phyloP scores from a whole-genome alignment of 2,797 vertebrate species.

The Peromyscus attwateri region DNA sequence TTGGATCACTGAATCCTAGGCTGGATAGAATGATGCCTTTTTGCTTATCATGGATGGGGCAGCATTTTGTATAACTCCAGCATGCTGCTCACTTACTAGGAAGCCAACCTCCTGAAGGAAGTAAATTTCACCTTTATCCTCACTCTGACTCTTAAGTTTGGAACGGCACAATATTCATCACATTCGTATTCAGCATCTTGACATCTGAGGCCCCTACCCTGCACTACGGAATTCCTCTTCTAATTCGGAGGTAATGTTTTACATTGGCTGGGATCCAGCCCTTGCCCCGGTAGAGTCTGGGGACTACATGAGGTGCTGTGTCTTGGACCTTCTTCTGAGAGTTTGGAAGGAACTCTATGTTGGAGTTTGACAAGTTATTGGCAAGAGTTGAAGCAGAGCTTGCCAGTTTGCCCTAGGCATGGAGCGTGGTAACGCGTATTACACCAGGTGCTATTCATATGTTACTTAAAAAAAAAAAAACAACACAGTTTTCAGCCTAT shows the following conservation, averaged over 20 bases:
- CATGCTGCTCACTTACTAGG: background rate
- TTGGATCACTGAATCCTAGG: background rate
- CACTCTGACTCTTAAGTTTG: background rate
- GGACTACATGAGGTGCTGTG: conserved; percentile 38
- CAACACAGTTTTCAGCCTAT: conserved; percentile 56
- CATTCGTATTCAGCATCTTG: conserved; percentile 35
- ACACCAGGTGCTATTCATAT: conserved; percentile 69
- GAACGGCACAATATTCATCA: conserved; percentile 54
- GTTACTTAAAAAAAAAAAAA: conserved; percentile 56
- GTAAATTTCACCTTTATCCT: conserved; percentile 35
- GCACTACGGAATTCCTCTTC: conserved; percentile 42
- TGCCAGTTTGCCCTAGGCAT: conserved; percentile 73
- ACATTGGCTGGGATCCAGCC: conserved; percentile 66
- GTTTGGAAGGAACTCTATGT: conserved; percentile 72
- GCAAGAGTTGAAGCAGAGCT: conserved; percentile 64
- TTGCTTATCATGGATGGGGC: fast-evolving
- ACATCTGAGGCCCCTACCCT: conserved; percentile 42
- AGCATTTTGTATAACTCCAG: background rate
- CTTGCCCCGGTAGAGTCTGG: background rate
- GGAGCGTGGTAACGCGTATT: conserved; percentile 69
- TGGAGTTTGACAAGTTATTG: conserved; percentile 79
- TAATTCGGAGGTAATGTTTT: conserved; percentile 53
- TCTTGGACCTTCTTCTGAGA: conserved; percentile 74
- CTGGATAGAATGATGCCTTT: background rate
- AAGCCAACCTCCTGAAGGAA: background rate